phyloP scores from a whole-genome alignment of 2,113 vertebrate species.

The Oncorhynchus gorbuscha region DNA sequence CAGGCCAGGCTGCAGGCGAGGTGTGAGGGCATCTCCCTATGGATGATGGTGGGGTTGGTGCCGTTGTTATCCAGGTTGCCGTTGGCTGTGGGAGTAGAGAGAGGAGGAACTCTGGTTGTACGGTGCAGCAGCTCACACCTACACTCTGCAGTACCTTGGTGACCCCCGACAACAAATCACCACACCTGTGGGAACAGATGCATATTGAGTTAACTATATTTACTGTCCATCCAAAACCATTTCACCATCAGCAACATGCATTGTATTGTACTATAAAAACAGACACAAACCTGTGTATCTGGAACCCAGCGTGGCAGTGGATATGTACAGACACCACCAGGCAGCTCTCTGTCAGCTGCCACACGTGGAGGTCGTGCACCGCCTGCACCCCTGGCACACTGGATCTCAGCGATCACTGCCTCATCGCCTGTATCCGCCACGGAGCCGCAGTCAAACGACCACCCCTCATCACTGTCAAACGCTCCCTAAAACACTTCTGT shows the following conservation, averaged over 20 bases:
- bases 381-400: conserved; percentile 67
- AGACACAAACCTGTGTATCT: conserved; percentile 35
- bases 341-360: conserved; percentile 64
- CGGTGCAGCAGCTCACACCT: conserved; percentile 69
- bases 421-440: too few relatives aligned
- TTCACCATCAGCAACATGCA: neutral
- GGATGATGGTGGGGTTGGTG: conserved; percentile 2
- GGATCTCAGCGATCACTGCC: too few relatives aligned
- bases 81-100: neutral
- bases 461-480: too few relatives aligned
- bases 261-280: too few relatives aligned
- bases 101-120: conserved; percentile 74
- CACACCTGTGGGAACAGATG: conserved; percentile 43
- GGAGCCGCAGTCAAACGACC: too few relatives aligned
- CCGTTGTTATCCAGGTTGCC: neutral
- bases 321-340: conserved; percentile 75
- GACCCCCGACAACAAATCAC: conserved; percentile 57
- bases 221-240: neutral
- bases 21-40: conserved; percentile 19
- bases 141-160: conserved; percentile 62
- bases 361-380: conserved; percentile 77
- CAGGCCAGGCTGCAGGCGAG: conserved; percentile 66
- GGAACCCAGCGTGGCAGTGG: conserved; percentile 55
- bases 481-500: too few relatives aligned
- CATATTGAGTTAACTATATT: neutral